Evolutionary conservation across 2,888 invertebrate genomes (phyloP), one percentile per base, ranked within the genome.

Genomic region (Synergus umbraculus): DNA sequence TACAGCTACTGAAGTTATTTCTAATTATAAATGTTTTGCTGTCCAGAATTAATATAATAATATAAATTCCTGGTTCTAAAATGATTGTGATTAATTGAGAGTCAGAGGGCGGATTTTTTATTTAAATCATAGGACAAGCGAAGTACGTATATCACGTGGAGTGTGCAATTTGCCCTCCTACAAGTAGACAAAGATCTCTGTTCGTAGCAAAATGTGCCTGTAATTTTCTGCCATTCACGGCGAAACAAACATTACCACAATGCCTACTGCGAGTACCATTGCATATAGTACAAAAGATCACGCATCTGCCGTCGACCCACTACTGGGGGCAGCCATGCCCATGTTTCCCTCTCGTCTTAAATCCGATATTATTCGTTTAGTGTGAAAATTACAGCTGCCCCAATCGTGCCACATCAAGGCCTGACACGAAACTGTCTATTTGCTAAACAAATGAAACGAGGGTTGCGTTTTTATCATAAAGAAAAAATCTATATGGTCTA

Each of bases 201-300:
- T 49, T 46, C 73, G 22, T 66, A 46, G 76, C 76, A 76, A 76
- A 79, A 64, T 58, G 81, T 73, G 79, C 79, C 81, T 79, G 80
- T 84, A 81, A 82, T 84, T 54, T 82, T 79, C 73, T 46, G 29
- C 80, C 77, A 82, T 83, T 83, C 82, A 80, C 63, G 78, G 66
- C 73, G 82, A 82, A 84, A 82, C 84, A 84, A 83, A 83, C 82
- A 81, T 63, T 69, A 44, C 76, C 82, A 81, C 82, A 82, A 82
- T 78, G 78, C 77, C 18, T 77, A 76, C 69, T 76, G 79, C 76
- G 81, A 37, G 64, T 79, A 79, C 76, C 29, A 80, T 79, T 81
- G 82, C 81, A 77, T 81, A 1, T 81, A 1, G 83, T 76, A 84
- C 84, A 83, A 83, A 82, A 63, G 79, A 79, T 63, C 83, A 81